Evolutionary conservation across 2,888 invertebrate species (phyloP).

Genomic region (Pimpla rufipes): DNA sequence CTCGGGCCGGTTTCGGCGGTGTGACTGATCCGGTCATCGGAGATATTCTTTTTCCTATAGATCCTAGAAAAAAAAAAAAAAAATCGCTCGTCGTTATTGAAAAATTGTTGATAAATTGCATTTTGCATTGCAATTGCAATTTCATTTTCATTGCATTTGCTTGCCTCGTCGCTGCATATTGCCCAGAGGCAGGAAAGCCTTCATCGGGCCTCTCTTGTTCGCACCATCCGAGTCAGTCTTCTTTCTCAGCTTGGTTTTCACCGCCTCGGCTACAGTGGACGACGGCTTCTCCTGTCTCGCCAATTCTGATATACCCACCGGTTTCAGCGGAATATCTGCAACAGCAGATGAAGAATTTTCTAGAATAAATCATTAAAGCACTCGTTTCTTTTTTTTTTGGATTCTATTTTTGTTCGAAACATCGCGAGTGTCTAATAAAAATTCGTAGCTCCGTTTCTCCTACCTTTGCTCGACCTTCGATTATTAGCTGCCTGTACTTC

Average conservation of each 20-base stretch:
- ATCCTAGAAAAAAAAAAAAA: slow-evolving; percentile 60
- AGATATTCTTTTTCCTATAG: slow-evolving; percentile 65
- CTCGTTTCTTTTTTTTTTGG: not conserved
- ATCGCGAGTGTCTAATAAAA: no score
- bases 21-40: slow-evolving; percentile 65
- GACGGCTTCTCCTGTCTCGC: slow-evolving; percentile 68
- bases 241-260: slow-evolving; percentile 78
- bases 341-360: not conserved
- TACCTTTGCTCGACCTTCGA: slow-evolving; percentile 66
- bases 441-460: no score
- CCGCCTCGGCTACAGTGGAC: slow-evolving; percentile 63
- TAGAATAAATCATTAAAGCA: not conserved
- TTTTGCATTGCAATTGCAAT: no score
- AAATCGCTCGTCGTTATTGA: not conserved
- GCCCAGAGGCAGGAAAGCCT: slow-evolving; percentile 81
- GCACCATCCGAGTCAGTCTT: slow-evolving; percentile 71
- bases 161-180: slow-evolving; percentile 81
- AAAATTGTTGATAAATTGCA: not conserved
- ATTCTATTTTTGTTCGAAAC: not conserved
- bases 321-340: slow-evolving; percentile 50
- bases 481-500: slow-evolving; percentile 23
- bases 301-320: slow-evolving; percentile 45
- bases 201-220: slow-evolving; percentile 81
- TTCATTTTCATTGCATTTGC: no score
- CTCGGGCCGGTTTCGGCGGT: slow-evolving; percentile 72